Conservation (phyloP, 1,140 invertebrate genomes). For the Sinella curviseta region DNA sequence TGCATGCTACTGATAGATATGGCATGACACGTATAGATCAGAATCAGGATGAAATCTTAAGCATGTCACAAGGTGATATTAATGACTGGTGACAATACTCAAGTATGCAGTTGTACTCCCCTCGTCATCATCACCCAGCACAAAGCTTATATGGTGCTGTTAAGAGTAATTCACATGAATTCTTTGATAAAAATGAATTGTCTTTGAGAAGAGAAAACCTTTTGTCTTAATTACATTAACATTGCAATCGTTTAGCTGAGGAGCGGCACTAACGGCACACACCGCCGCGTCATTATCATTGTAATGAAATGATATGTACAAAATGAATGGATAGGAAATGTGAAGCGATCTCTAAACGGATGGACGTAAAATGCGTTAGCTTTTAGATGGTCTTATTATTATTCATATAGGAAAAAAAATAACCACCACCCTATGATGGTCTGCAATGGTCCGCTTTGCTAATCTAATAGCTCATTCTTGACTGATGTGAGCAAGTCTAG, state of each 20-base stretch:
- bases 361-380: too few species aligned
- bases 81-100: too few species aligned
- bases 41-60: too few species aligned
- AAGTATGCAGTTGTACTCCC: too few species aligned
- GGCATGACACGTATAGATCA: too few species aligned
- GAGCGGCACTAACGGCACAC: background rate
- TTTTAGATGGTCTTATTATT: too few species aligned
- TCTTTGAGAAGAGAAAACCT: background rate
- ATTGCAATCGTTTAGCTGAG: background rate
- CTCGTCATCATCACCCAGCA: background rate
- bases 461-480: background rate
- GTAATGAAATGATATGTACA: background rate
- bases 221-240: conserved; percentile 23
- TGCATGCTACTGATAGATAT: too few species aligned
- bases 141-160: background rate
- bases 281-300: background rate
- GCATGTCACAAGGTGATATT: too few species aligned
- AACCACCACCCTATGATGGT: too few species aligned
- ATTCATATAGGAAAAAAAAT: too few species aligned
- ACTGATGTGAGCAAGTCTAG: background rate
- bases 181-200: conserved; percentile 18
- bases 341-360: background rate
- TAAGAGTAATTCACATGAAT: background rate
- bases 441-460: background rate
- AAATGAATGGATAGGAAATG: background rate